Evolutionary conservation across 2,888 invertebrate genomes (phyloP).

Genomic region (Thecophora atra): DNA sequence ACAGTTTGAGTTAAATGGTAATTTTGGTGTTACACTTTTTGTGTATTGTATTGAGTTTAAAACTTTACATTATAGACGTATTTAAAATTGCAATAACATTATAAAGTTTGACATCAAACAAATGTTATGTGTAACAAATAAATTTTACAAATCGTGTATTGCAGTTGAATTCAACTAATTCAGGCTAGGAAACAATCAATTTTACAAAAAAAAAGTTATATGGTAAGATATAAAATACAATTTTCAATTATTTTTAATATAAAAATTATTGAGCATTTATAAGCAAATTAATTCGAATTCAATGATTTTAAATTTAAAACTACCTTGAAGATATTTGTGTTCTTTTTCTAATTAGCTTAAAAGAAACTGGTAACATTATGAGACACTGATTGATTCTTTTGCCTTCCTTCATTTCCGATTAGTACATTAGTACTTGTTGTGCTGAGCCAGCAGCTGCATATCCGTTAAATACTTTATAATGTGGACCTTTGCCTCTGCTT

Average conservation of each 20-base stretch:
- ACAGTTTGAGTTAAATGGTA: background rate
- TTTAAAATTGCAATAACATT: no score
- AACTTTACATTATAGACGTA: background rate
- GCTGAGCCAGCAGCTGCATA: slow-evolving; percentile 62
- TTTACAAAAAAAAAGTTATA: slow-evolving; percentile 1
- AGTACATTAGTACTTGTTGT: slow-evolving; percentile 57
- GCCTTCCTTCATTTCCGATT: background rate
- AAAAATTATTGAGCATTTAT: slow-evolving; percentile 34
- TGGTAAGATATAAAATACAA: slow-evolving; percentile 17
- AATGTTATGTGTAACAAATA: no score
- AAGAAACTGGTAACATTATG: slow-evolving; percentile 32
- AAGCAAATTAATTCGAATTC: slow-evolving; percentile 20
- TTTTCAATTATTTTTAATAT: slow-evolving; percentile 37
- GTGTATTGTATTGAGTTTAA: background rate
- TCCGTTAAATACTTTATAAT: slow-evolving; percentile 62
- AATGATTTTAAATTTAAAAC: slow-evolving; percentile 25
- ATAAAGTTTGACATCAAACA: no score
- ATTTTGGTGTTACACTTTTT: background rate
- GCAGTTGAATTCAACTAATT: slow-evolving; percentile 27
- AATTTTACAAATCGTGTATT: slow-evolving; percentile 9
- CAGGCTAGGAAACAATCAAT: background rate
- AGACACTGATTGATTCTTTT: slow-evolving; percentile 18
- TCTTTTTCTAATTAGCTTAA: slow-evolving; percentile 16
- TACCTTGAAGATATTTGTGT: slow-evolving; percentile 3
- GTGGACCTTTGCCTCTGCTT: slow-evolving; percentile 62